Percentiles rank a stretch among this genome's conserved stretches.
Evolutionary conservation across 2,113 vertebrate genomes (phyloP).

Genomic region (Madoqua kirkii): DNA sequence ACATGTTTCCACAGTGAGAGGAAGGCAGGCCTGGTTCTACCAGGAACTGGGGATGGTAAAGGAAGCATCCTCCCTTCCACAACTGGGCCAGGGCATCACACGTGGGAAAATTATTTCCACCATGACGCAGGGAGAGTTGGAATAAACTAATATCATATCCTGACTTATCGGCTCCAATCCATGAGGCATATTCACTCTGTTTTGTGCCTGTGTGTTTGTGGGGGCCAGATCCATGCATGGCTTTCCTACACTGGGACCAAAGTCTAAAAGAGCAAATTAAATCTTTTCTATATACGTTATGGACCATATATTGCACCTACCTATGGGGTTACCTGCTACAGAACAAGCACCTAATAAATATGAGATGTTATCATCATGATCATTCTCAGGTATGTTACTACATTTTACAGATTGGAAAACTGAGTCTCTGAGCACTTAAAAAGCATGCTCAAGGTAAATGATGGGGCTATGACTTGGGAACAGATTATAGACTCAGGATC

Average conservation of each 20-base stretch:
- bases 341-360: not conserved
- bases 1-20: not conserved
- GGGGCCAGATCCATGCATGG: not conserved
- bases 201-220: not conserved
- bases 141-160: not conserved
- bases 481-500: not conserved
- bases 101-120: not conserved
- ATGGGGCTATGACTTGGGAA: not conserved
- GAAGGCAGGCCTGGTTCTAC: not conserved
- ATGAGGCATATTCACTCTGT: not conserved
- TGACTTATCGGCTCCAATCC: not conserved
- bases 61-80: not conserved
- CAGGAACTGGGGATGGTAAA: not conserved
- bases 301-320: not conserved
- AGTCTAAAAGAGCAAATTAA: not conserved
- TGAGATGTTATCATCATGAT: not conserved
- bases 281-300: not conserved
- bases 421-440: not conserved
- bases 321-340: not conserved
- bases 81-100: not conserved
- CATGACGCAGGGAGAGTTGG: not conserved
- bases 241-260: not conserved
- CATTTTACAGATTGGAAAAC: slow-evolving; percentile 14
- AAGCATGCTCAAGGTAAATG: not conserved
- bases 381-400: not conserved